phyloP scores from a whole-genome alignment of 2,113 vertebrate genomes.

The Mirounga angustirostris region DNA sequence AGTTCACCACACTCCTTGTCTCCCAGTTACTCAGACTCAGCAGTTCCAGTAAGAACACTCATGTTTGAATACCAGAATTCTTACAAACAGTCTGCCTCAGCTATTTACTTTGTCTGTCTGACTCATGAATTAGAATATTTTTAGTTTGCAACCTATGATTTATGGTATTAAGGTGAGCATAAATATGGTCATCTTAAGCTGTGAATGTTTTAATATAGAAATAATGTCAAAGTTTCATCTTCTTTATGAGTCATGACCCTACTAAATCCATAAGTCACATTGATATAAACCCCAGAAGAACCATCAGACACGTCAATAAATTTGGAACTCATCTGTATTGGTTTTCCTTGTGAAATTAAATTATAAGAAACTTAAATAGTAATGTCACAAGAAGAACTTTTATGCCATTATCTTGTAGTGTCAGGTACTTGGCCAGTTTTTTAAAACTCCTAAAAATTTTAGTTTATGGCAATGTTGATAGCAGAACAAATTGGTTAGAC shows the following conservation, averaged over 20 bases:
- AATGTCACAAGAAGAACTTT: neutral
- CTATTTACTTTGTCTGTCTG: neutral
- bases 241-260: neutral
- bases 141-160: neutral
- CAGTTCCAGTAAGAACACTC: neutral
- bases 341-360: slow-evolving; percentile 57
- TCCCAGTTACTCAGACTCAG: neutral
- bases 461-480: neutral
- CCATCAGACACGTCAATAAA: neutral
- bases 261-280: neutral
- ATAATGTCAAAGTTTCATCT: slow-evolving; percentile 10
- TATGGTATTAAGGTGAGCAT: neutral
- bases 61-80: neutral
- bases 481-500: neutral
- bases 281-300: slow-evolving; percentile 26
- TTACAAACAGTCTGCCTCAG: neutral
- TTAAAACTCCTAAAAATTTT: slow-evolving; percentile 6
- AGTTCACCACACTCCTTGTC: neutral
- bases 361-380: slow-evolving; percentile 15
- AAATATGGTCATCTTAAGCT: slow-evolving; percentile 33
- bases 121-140: neutral
- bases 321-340: slow-evolving; percentile 22
- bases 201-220: slow-evolving; percentile 17
- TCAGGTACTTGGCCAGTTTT: neutral
- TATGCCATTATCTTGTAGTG: neutral